Evolutionary conservation across 2,797 vertebrate species (phyloP), one percentile per base, ranked within the genome.

Genomic region (Trachurus trachurus): DNA sequence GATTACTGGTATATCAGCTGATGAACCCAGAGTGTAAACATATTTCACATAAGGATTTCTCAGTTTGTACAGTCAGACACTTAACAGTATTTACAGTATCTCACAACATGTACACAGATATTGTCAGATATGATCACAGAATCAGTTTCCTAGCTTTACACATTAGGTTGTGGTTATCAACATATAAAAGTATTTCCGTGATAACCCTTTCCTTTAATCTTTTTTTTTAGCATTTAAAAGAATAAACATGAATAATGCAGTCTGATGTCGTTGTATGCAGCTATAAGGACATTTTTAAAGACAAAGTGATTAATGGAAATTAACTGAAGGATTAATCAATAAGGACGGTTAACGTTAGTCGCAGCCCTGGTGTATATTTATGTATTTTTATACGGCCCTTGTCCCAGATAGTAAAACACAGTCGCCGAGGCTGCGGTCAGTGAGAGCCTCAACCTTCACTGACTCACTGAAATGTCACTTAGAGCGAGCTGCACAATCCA

Each of bases 391-490:
- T 71, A n/a, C 47, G 9, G 22, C 63, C 2, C 1, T 40, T 8
- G 12, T 40, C 50, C 45, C 42, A 31, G 19, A 61, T 42, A n/a
- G 15, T 58, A 22, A 65, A 75, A 69, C 2, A 15, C 17, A 66
- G 11, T 17, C 47, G 5, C 0, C 21, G 64, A 44, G 31, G 17
- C 57, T 57, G 69, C 42, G 39, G 74, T 66, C 64, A 77, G 65
- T 50, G 54, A 29, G 12, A 52, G 50, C 70, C 12, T 74, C 22
- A 54, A 56, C 70, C 66, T 70, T 70, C 61, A 40, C 54, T 54
- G 82, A 79, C 81, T 78, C 79, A 66, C 74, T 69, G 31, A 71
- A 44, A 80, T 77, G 73, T 80, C 80, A 70, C 29, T 68, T 16
- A 37, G 71, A 60, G 19, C 11, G 61, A 73, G 69, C 79, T 40